Evolutionary conservation across 1,140 invertebrate species (phyloP), one percentile per base, ranked within the genome.

Genomic region (Lethrus apterus): DNA sequence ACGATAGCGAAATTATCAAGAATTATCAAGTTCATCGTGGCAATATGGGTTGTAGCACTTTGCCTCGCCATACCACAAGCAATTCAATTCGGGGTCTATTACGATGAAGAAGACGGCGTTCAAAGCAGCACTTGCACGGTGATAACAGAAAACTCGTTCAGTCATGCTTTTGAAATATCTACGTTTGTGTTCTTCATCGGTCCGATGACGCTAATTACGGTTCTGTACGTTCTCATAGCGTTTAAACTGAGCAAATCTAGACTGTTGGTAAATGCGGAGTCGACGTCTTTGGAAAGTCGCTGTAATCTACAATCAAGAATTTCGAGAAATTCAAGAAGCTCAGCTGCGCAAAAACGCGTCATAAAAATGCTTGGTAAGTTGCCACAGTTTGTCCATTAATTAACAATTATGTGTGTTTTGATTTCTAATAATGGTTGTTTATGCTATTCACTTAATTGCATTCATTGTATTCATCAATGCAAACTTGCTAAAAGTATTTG

Each of bases 21-120:
- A 24, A 79, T 76, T 10, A 62, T 81, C 11, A 72, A 72, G 46
- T 70, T 74, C 42, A 79, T 83, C 23, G 41, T 75, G 2, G 56
- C 66, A 11, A 76, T 80, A 44, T 83, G 80, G 80, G 51, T 78
- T 0, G 51, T 76, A 1, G 69, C 76, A 18, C 58, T 70, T n/a
- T 54, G 68, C 24, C 69, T 71, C 19, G 79, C 79, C 10, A 52
- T 77, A 18, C 79, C 79, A 0, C 67, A 75, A 46, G 72, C 73
- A 3, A 68, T 73, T 3, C 71, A 72, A 50, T 68, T 70, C 41
- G 67, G 67, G 10, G 56, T 70, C 21, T 48, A 58, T 13, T 57
- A 61, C 35, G 52, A 59, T 21, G 8, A 33, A 10, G 46, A 49
- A 8, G 18, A 36, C 11, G 17, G 11, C 17, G 23, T 24, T 14